Base-by-base conservation (phyloP, 2,113 vertebrate species). In the Neotragus pygmaeus region DNA sequence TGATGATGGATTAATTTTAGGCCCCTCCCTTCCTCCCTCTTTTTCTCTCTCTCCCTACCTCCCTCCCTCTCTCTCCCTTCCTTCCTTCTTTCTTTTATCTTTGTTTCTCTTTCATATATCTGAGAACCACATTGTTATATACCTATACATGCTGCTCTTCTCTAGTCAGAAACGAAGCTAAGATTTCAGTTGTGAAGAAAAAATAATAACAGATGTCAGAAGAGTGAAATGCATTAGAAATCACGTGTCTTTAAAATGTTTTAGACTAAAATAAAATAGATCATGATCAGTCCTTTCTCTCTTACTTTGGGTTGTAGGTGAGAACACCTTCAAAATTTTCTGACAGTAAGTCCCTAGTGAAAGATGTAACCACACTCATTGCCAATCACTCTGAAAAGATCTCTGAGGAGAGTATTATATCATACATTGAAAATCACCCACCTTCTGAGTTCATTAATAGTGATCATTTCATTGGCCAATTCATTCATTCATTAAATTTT, bases 221-320 rank as follows among this genome's bases (percentile, higher is more conserved):
- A 89, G 36, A 75, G 43, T n/a, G 16, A 91, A 94, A 82, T 91
- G 21, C 19, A 53, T 45, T 93, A 81, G 33, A 97, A 93, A 90
- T 75, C 19, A 87, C 62, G 3, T 87, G 1, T 16, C 30, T 49
- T 93, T 86, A 57, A 43, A 64, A 82, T 30, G 62, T 49, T 86
- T 90, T 75, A 90, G 33, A 75, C 21, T 64, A 83, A 95, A 64
- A 39, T 83, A 66, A 88, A 93, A 43, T 9, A 23, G 16, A 12
- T 73, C 5, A 36, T n/a, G 11, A 30, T 12, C 6, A 73, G 3
- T 64, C 4, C 6, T 86, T 57, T 2, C 23, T 62, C 55, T 92
- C 57, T 85, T 12, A 64, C 7, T 73, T 80, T n/a, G 47, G 30
- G 15, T 84, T 55, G 1, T 62, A 81, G 57, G 53, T 88, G 30